phyloP scores from a whole-genome alignment of 2,113 vertebrate species.

The Fregata magnificens region DNA sequence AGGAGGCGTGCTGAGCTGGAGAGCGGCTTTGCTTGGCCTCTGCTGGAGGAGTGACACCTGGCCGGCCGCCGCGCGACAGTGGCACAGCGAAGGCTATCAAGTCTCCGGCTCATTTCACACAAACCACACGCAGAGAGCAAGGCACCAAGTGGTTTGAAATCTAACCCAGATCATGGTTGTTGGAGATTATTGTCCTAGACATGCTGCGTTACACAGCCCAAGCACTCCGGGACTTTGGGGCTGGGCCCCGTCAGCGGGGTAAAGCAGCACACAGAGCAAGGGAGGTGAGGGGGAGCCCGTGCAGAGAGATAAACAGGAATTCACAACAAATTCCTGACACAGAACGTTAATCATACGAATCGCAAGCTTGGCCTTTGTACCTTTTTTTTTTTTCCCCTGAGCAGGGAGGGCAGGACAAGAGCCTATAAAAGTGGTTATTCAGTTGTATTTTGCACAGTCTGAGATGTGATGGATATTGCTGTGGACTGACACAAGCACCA shows the following conservation, averaged over 20 bases:
- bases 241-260: neutral
- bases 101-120: conserved; percentile 51
- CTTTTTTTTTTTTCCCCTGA: neutral
- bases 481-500: neutral
- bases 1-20: neutral
- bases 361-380: neutral
- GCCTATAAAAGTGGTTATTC: neutral
- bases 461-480: neutral
- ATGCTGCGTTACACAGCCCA: neutral
- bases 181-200: conserved; percentile 43
- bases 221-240: neutral
- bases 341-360: rapidly evolving
- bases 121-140: conserved; percentile 53
- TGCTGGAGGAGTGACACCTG: neutral
- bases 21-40: neutral
- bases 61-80: conserved; percentile 30
- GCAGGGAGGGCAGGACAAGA: neutral
- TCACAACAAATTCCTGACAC: neutral
- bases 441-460: neutral
- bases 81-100: neutral
- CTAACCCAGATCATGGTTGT: conserved; percentile 6
- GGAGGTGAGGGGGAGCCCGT: neutral
- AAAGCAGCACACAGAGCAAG: neutral
- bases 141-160: conserved; percentile 46
- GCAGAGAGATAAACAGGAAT: neutral